These are phyloP conservation scores for Uromys caudimaculatus DNA, from an alignment of 2,797 vertebrate species.

Conservation along the genomic window DNA sequence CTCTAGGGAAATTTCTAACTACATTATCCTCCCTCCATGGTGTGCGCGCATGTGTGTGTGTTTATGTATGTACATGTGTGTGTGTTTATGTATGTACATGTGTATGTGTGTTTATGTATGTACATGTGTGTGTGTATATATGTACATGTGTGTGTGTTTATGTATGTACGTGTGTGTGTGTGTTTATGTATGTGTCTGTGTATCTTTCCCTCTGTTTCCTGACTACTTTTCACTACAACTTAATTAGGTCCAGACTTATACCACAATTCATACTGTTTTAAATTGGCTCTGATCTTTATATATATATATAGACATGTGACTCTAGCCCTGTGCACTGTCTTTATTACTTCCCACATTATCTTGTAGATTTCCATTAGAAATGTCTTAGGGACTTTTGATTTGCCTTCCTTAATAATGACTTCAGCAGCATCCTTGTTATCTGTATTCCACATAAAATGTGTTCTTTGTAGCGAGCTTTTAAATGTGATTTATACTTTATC, in stretches of 20 bases:
- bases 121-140: background rate
- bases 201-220: background rate
- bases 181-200: background rate
- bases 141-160: too few relatives aligned
- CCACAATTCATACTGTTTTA: conserved; percentile 11
- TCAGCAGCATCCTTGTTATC: background rate
- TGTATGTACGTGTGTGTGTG: background rate
- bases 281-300: background rate
- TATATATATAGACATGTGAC: background rate
- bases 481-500: conserved; percentile 28
- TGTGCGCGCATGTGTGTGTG: too few relatives aligned
- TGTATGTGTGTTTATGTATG: background rate
- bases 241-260: conserved; percentile 30
- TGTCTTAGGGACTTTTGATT: conserved; percentile 14
- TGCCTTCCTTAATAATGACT: background rate
- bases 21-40: background rate
- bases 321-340: background rate
- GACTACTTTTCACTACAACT: background rate
- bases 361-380: conserved; percentile 36
- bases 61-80: background rate
- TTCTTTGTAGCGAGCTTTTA: conserved; percentile 30
- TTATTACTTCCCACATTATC: background rate
- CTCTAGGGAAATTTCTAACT: background rate
- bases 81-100: too few relatives aligned
- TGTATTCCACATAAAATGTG: background rate